Evolutionary conservation across 2,113 vertebrate genomes (phyloP).

Genomic region (Andinoacara biseriatus): DNA sequence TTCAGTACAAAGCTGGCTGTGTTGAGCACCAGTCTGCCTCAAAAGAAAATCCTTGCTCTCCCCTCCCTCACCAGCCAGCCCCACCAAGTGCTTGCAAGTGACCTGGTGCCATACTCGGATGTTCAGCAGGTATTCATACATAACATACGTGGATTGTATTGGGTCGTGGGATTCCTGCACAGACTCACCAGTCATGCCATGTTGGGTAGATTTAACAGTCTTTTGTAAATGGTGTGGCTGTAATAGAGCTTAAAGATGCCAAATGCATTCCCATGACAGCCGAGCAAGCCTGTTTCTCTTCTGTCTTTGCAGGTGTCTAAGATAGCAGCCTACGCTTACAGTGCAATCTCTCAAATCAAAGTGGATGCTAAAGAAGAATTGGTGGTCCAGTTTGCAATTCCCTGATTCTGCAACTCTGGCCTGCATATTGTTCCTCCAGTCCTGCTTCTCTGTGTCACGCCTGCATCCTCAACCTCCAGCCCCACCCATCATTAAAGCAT

Average conservation of each 20-base stretch:
- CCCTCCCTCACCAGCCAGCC: slow-evolving; percentile 93
- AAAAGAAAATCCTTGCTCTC: slow-evolving; percentile 89
- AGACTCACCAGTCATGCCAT: not conserved
- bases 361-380: slow-evolving; percentile 96
- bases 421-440: slow-evolving; percentile 33
- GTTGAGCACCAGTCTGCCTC: slow-evolving; percentile 87
- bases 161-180: not conserved
- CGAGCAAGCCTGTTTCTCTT: not conserved
- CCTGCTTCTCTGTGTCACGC: slow-evolving; percentile 30
- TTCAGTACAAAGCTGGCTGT: slow-evolving; percentile 86
- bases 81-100: slow-evolving; percentile 94
- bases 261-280: not conserved
- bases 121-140: slow-evolving; percentile 87
- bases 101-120: slow-evolving; percentile 90
- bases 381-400: slow-evolving; percentile 97
- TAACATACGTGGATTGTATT: not conserved
- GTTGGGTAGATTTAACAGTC: not conserved
- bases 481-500: slow-evolving; percentile 49
- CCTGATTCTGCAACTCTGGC: slow-evolving; percentile 77
- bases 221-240: not conserved
- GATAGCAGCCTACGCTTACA: slow-evolving; percentile 95
- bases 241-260: slow-evolving; percentile 11
- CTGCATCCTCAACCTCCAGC: slow-evolving; percentile 49
- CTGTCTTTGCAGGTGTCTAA: slow-evolving; percentile 86
- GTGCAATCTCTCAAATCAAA: slow-evolving; percentile 96